A percentile compares a stretch with the other conserved stretches of the same genome.
phyloP scores from a whole-genome alignment of 1,140 invertebrate genomes.

The Lepidurus couesii region DNA sequence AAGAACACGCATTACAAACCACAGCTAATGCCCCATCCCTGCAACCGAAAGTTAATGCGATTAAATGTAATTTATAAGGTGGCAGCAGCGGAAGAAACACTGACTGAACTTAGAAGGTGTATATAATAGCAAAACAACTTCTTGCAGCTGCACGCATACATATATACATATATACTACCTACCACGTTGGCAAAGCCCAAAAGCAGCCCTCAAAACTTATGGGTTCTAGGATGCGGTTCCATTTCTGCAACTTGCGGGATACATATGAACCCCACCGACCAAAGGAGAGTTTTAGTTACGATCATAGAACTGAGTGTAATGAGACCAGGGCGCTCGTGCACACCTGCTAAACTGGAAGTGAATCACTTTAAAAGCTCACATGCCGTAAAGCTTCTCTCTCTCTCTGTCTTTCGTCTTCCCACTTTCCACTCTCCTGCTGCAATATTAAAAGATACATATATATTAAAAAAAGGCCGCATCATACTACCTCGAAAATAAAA shows the following conservation, averaged over 20 bases:
- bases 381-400: neutral
- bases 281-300: neutral
- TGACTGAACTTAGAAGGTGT: neutral
- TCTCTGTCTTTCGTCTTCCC: neutral
- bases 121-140: neutral
- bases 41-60: constrained; percentile 12
- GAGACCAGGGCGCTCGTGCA: constrained; percentile 11
- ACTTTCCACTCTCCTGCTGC: neutral
- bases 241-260: neutral
- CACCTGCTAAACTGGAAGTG: constrained; percentile 21
- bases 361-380: constrained; percentile 1
- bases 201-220: neutral
- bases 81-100: neutral
- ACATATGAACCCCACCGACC: neutral
- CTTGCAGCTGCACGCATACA: neutral
- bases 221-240: neutral
- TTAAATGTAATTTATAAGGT: constrained; percentile 11
- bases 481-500: neutral
- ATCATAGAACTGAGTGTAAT: neutral
- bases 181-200: neutral
- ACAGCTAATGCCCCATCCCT: constrained; percentile 1
- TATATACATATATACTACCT: neutral
- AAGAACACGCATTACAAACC: constrained; percentile 15
- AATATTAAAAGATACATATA: neutral
- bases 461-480: neutral